Evolutionary conservation across 2,113 vertebrate genomes (phyloP), one percentile per base, ranked within the genome.

Genomic region (Cairina moschata): DNA sequence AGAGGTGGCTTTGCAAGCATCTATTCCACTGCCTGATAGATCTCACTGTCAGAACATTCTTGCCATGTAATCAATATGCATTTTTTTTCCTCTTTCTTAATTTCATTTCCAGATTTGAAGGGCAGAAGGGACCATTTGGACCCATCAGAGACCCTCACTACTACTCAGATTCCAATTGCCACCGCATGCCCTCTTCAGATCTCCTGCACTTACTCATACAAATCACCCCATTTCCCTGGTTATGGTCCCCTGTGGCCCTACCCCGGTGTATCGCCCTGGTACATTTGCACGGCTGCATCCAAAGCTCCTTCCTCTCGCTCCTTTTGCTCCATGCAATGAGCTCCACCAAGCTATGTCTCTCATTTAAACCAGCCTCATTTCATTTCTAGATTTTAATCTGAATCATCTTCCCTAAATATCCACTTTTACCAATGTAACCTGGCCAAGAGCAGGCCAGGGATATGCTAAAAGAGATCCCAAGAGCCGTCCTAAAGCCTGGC

Each of bases 1-100:
- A 77, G 82, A 94, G 72, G 29, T 52, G 46, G 13, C 38, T 77
- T 88, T 52, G 54, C 78, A 91, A 93, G 12, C 77, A 48, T 83
- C 75, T 81, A 40, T 83, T 94, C 79, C 75, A 67, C 50, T 0
- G 6, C 55, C 90, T 88, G 66, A 73, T 69, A 77, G 91, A 90
- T 83, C 59, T 95, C 63, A 72, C 66, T 90, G 82, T 88, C 91
- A 93, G 95, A 91, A 55, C 6, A 2, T 18, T 83, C 78, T 25
- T 94, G 40, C 31, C 1, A 0, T 78, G 63, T 46, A 88, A 88
- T 94, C 83, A 83, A 63, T 71, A 83, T 56, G 63, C 5, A 25
- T 56, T 42, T 25, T 28, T 58, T 44, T 69, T 32, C 25, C 14
- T 44, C 29, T 58, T 74, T 63, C 56, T 88, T 63, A 63, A 52